Evolutionary conservation across 2,797 vertebrate genomes (phyloP).

Genomic region (Lepidocolaptes lacrymiger): DNA sequence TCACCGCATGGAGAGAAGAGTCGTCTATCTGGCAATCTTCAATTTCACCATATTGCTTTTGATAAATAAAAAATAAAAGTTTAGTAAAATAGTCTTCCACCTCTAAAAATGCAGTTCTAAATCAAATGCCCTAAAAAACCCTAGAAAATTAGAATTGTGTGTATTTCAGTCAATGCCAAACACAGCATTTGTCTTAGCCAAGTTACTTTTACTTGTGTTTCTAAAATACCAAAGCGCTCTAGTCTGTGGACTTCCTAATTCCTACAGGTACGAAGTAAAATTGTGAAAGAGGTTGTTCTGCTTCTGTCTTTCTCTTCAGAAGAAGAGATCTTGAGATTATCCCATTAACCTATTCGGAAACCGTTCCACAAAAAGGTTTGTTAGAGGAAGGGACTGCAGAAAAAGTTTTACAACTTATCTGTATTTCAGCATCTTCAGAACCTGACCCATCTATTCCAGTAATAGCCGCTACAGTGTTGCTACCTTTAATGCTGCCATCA

Average conservation of each 20-base stretch:
- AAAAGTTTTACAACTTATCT: background rate
- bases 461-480: background rate
- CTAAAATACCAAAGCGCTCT: background rate
- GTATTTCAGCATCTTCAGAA: background rate
- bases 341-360: background rate
- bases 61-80: slow-evolving; percentile 17
- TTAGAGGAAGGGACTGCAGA: background rate
- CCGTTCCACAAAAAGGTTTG: background rate
- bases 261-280: background rate
- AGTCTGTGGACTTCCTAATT: background rate
- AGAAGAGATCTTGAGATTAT: background rate
- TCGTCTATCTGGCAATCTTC: slow-evolving; percentile 95
- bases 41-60: slow-evolving; percentile 97
- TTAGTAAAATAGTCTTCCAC: slow-evolving; percentile 50
- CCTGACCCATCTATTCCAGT: background rate
- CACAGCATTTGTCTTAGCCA: background rate
- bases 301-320: background rate
- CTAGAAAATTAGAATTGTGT: background rate
- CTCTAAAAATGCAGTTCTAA: slow-evolving; percentile 39
- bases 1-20: slow-evolving; percentile 85
- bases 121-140: background rate
- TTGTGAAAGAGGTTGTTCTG: background rate
- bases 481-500: background rate
- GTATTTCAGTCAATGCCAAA: background rate
- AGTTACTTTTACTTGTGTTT: background rate